These are phyloP conservation scores for Globia sparganii DNA, from an alignment of 2,888 invertebrate species.

Conservation along the genomic window DNA sequence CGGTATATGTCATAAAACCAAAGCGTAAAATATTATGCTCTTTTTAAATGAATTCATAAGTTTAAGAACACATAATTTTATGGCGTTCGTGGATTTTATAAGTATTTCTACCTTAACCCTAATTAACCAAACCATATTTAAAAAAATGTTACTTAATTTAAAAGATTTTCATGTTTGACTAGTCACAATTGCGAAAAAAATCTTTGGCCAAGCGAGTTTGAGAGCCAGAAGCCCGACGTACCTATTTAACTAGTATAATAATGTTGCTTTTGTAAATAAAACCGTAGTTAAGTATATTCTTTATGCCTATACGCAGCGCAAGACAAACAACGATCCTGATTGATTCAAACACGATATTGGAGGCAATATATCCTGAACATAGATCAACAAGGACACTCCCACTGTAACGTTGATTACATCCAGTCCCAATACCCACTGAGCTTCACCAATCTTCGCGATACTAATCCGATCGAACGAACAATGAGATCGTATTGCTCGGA, in stretches of 20 bases:
- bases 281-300: not conserved
- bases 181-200: not conserved
- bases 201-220: not conserved
- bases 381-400: slow-evolving; percentile 64
- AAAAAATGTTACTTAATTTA: not conserved
- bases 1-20: slow-evolving; percentile 25
- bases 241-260: not conserved
- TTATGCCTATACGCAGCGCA: not conserved
- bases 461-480: slow-evolving; percentile 88
- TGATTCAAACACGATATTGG: slow-evolving; percentile 58
- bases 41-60: slow-evolving; percentile 9
- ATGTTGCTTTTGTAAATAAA: not conserved
- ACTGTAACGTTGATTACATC: slow-evolving; percentile 69
- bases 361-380: slow-evolving; percentile 63
- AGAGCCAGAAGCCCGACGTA: not conserved
- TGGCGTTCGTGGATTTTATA: not conserved
- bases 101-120: not conserved
- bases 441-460: slow-evolving; percentile 77
- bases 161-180: not conserved
- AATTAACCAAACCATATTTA: not conserved
- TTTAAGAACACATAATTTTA: not conserved
- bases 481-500: slow-evolving; percentile 83
- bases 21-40: not conserved
- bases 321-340: slow-evolving; percentile 35
- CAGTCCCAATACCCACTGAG: slow-evolving; percentile 67